These are phyloP conservation scores for Dicranocentrus wangi DNA, from an alignment of 2,888 invertebrate species.

Conservation along the genomic window DNA sequence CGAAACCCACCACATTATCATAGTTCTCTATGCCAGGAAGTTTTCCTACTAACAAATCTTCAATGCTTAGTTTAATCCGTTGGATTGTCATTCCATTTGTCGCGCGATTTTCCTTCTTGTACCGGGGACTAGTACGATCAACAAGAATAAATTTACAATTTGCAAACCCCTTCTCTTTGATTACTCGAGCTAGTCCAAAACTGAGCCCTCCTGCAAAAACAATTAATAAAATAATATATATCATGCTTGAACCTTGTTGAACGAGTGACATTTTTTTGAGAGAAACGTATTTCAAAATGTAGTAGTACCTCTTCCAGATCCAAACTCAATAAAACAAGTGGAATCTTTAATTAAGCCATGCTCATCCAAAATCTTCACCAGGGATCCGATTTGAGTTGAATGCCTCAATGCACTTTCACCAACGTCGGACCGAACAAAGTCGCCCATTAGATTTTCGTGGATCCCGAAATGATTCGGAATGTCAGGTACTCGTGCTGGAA, in stretches of 20 bases:
- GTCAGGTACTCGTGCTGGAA: background rate
- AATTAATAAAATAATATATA: slow-evolving; percentile 38
- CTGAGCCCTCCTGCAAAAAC: slow-evolving; percentile 82
- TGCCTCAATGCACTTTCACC: slow-evolving; percentile 78
- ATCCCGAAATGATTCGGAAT: slow-evolving; percentile 73
- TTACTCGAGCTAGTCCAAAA: slow-evolving; percentile 83
- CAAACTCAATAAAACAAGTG: slow-evolving; percentile 89
- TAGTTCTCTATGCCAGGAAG: slow-evolving; percentile 77
- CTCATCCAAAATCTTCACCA: slow-evolving; percentile 82
- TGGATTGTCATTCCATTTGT: slow-evolving; percentile 76
- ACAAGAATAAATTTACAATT: slow-evolving; percentile 81
- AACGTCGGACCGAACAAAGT: slow-evolving; percentile 74
- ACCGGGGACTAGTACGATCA: slow-evolving; percentile 87
- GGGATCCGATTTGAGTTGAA: slow-evolving; percentile 84
- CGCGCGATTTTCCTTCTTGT: slow-evolving; percentile 84
- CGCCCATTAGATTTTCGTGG: slow-evolving; percentile 74
- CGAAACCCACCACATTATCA: slow-evolving; percentile 80
- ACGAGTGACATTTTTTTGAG: too few species aligned
- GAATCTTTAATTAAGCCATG: slow-evolving; percentile 79
- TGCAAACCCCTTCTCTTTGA: slow-evolving; percentile 75
- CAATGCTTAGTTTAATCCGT: slow-evolving; percentile 87
- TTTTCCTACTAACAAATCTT: slow-evolving; percentile 82
- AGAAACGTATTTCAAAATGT: slow-evolving; percentile 29
- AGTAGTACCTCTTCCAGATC: slow-evolving; percentile 87
- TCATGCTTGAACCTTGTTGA: too few species aligned